Evolutionary conservation across 1,140 invertebrate genomes (phyloP), one percentile per base, ranked within the genome.

Genomic region (Ditylenchus dipsaci): DNA sequence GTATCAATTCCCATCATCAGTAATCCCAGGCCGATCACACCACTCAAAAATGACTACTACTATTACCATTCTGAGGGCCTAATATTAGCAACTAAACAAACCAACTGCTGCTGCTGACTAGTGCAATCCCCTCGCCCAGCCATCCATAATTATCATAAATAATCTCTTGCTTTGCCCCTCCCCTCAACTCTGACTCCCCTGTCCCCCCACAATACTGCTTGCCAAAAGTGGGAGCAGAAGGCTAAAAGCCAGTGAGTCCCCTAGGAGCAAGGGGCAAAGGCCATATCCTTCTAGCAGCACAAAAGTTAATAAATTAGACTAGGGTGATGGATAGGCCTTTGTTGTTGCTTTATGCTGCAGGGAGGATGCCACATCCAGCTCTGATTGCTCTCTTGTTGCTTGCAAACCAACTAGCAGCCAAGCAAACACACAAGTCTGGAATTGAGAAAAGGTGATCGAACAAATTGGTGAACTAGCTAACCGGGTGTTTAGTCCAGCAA

Each of bases 111-210:
- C 49, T 19, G 49, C 3, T 15, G 3, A 53, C n/a, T 26, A 53
- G 49, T 19, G 23, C 23, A 26, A 3, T 7, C n/a, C 49, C 43
- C 43, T 11, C 43, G 11, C 43, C 49, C 23, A 21, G 49, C 23
- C 49, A 21, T 53, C 49, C n/a, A 53, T 53, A 53, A 53, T 53
- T 53, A 53, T 53, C 49, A 53, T 53, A 53, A 53, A 53, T 53
- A 53, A 53, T 21, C 49, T 26, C 49, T 26, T 53, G 3, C 49
- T 26, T 8, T 8, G 3, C 49, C 3, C 49, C 15, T 5, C 49
- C 49, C 49, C 49, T 53, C 3, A 53, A 53, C 49, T 21, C 49
- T 53, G 23, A 53, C n/a, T 26, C 15, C 15, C 49, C 15, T 53
- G 3, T 15, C 23, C 49, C 1, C 15, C 3, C n/a, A 53, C n/a